Evolutionary conservation across 2,113 vertebrate species (phyloP), one percentile per base, ranked within the genome.

Genomic region (Tricholaema leucomelas): DNA sequence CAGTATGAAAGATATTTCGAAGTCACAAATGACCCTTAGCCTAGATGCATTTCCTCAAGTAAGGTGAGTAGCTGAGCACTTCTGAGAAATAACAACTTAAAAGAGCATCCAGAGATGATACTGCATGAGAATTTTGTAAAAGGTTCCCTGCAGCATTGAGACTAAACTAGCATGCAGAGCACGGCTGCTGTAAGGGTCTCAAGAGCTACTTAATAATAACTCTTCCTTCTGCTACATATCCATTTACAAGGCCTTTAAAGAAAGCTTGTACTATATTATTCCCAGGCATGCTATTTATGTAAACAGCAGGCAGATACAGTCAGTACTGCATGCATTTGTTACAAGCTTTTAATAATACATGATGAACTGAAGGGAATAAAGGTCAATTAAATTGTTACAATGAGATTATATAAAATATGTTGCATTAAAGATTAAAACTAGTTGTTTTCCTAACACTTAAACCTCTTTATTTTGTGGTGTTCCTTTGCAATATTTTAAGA

Each of bases 301-400:
- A 93, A 92, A 33, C 31, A 58, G 78, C 75, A 72, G 78, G 88
- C 73, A 88, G 86, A 91, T 76, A 86, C 59, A 82, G 60, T 27
- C 55, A 84, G 71, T 69, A 58, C 76, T 69, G 33, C 12, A 30
- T 56, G 35, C 38, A 56, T 73, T 81, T 69, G 54, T 92, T 95
- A 93, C 94, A 84, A 93, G 73, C 85, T 82, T 88, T 96, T 94
- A 95, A 96, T 85, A 95, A 94, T 83, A 76, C 58, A 95, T 75
- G 81, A 79, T 70, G 83, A 95, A 74, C 74, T 75, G 64, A 89
- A 73, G 5, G 0, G 56, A 88, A 81, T 44, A 94, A 95, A 90
- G 91, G 94, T 81, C 91, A 87, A 92, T 89, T 73, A 90, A 96
- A 90, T 50, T 90, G 61, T 69, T 88, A 60, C 23, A 94, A 86